phyloP scores from a whole-genome alignment of 2,888 invertebrate species.

The Stratiomys singularior region DNA sequence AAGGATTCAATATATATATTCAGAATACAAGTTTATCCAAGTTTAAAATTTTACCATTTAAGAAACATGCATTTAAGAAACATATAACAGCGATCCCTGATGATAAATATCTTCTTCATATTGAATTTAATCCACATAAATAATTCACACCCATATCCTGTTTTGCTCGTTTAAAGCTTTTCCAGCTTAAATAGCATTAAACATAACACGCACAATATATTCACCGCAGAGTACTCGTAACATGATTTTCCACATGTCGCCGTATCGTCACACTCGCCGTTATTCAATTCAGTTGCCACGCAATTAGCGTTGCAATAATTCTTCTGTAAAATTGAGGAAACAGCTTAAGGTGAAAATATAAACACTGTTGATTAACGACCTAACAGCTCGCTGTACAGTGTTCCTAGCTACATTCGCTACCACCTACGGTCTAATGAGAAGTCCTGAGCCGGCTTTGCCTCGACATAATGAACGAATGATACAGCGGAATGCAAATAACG shows the following conservation, averaged over 20 bases:
- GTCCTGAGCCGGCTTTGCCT: neutral
- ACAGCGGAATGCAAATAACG: slow-evolving; percentile 45
- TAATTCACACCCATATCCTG: too few species aligned
- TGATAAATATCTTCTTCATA: too few species aligned
- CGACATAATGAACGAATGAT: slow-evolving; percentile 43
- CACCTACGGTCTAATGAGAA: slow-evolving; percentile 3
- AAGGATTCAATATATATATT: too few species aligned
- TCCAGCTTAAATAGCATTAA: slow-evolving; percentile 4
- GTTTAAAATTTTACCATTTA: too few species aligned
- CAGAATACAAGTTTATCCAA: too few species aligned
- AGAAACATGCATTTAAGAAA: too few species aligned
- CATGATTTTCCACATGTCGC: slow-evolving; percentile 23
- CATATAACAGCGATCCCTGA: too few species aligned
- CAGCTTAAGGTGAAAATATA: slow-evolving; percentile 42
- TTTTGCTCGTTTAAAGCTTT: neutral
- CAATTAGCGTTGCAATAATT: slow-evolving; percentile 44
- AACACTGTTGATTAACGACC: slow-evolving; percentile 42
- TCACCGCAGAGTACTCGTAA: slow-evolving; percentile 11
- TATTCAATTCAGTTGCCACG: slow-evolving; percentile 36
- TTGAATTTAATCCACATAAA: too few species aligned
- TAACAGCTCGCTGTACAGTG: slow-evolving; percentile 10
- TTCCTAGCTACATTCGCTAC: neutral
- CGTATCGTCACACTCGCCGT: slow-evolving; percentile 26
- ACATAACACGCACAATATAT: slow-evolving; percentile 24
- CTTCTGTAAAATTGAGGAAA: slow-evolving; percentile 39